Base-by-base conservation (phyloP, 2,888 invertebrate genomes). In the Ichneumon xanthorius region DNA sequence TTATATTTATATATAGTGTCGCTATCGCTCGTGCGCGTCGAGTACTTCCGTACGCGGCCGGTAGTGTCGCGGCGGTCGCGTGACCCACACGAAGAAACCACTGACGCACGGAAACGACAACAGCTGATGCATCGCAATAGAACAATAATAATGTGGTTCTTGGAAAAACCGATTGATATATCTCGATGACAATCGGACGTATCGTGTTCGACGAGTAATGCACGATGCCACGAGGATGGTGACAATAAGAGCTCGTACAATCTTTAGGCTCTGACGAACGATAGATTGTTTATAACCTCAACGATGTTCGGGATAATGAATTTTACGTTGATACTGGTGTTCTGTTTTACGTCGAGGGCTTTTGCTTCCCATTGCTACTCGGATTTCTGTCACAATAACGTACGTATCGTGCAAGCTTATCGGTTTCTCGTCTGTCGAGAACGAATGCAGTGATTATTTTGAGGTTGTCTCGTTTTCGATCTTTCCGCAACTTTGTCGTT, bases 331-430 rank as follows among this genome's bases (percentile, higher is more conserved):
- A 76, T 89, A 70, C 33, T 89, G 67, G 78, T 90, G 67, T 73
- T 40, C 26, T 90, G 86, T 83, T 88, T 84, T 40, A 75, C 82
- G 16, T 70, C 48, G 79, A 86, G 80, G 37, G 79, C 68, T 26
- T 68, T 75, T 33, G 89, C 88, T 22, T 89, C 87, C 9, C 33
- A 86, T 78, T 93, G 93, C 84, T 93, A 91, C 83, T 89, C 93
- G 3, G 89, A 92, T 40, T 90, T 90, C 73, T 93, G 93, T 75
- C 88, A 88, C 4, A 90, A 90, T 19, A 78, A 88, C 86, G 93
- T 93, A 88, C 89, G 86, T 88, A 63, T 26, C 40, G 45, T 37
- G 11, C 22, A 45, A 14, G 7, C 11, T 65, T 50, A 19, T 22
- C 14, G 50, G 6, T 14, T n/a, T 26, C 7, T 6, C 14, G 26